Percentiles rank a stretch among this genome's conserved stretches.
Evolutionary conservation across 1,140 invertebrate species (phyloP).

Genomic region (Samia ricini): DNA sequence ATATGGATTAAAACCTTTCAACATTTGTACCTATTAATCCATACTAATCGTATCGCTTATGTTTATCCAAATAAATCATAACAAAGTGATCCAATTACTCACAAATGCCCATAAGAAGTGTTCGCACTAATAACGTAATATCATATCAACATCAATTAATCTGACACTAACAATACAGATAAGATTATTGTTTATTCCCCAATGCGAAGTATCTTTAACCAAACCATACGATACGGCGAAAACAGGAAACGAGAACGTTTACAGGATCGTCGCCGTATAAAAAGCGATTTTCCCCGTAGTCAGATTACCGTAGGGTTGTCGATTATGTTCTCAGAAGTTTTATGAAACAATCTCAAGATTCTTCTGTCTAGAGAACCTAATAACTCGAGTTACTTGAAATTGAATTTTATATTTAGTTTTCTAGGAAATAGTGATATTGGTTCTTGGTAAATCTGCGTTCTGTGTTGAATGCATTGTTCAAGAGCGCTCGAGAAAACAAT

Average conservation of each 20-base stretch:
- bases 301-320: constrained; percentile 11
- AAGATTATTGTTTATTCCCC: not conserved
- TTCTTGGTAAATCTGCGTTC: not conserved
- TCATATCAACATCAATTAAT: constrained; percentile 6
- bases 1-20: not conserved
- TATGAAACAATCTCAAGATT: not conserved
- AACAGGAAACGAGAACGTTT: constrained; percentile 26
- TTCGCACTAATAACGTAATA: not conserved
- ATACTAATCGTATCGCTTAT: not conserved
- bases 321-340: not conserved
- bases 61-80: not conserved
- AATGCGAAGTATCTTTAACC: constrained; percentile 11
- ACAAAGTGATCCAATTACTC: not conserved
- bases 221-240: constrained; percentile 25
- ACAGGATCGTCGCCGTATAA: constrained; percentile 28
- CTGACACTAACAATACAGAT: constrained; percentile 1
- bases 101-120: not conserved
- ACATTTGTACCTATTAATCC: not conserved
- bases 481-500: not conserved
- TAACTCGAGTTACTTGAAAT: not conserved
- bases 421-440: not conserved
- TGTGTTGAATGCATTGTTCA: not conserved
- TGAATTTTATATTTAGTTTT: not conserved
- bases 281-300: constrained; percentile 28
- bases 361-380: not conserved